Percentiles rank a stretch among this genome's conserved stretches.
These are phyloP conservation scores for Gallinago media DNA, from an alignment of 2,113 vertebrate genomes.

Conservation along the genomic window DNA sequence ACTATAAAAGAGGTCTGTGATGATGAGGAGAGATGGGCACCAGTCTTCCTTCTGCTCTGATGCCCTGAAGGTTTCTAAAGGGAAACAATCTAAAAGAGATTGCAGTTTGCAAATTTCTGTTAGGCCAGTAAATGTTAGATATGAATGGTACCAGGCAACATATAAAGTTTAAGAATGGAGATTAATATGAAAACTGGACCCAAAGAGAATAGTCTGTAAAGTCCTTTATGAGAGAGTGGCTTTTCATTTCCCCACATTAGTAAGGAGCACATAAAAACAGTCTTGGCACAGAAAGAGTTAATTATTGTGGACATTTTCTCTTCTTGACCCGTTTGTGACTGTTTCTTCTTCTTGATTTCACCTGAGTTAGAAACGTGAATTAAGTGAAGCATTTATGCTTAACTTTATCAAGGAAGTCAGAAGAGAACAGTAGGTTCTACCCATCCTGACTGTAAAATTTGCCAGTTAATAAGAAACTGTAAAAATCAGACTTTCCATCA, in stretches of 20 bases:
- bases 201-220: not conserved
- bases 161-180: not conserved
- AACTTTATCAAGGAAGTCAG: not conserved
- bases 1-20: not conserved
- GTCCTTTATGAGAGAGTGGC: not conserved
- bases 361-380: not conserved
- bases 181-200: not conserved
- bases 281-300: not conserved
- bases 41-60: not conserved
- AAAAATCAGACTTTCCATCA: not conserved
- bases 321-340: not conserved
- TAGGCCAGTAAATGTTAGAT: not conserved
- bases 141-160: not conserved
- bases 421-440: not conserved
- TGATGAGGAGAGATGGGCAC: not conserved
- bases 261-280: not conserved
- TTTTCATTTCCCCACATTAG: not conserved
- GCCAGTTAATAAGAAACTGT: not conserved
- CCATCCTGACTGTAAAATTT: not conserved
- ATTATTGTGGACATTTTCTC: not conserved
- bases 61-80: too few species aligned
- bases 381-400: not conserved
- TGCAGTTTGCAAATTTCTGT: not conserved
- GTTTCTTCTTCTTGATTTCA: not conserved
- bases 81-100: too few species aligned